phyloP scores from a whole-genome alignment of 2,888 invertebrate species.

The Icerya purchasi region DNA sequence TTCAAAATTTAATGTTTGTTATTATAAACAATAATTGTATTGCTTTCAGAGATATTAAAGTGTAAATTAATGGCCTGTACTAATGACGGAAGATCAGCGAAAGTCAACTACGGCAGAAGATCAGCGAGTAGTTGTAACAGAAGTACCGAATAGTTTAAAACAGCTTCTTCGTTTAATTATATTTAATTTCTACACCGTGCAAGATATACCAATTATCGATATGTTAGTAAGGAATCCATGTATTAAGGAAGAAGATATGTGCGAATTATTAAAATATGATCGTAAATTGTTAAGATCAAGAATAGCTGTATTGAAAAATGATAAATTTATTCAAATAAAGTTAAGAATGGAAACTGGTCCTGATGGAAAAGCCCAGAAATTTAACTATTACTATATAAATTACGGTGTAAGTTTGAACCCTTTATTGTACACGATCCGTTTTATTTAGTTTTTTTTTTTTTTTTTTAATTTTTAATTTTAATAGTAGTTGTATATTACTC shows the following conservation, averaged over 20 bases:
- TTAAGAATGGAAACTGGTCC: slow-evolving; percentile 85
- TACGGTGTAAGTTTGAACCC: slow-evolving; percentile 40
- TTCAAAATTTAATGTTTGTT: no score
- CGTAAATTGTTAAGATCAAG: slow-evolving; percentile 76
- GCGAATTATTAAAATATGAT: slow-evolving; percentile 80
- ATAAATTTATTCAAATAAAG: slow-evolving; percentile 81
- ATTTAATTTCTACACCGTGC: slow-evolving; percentile 78
- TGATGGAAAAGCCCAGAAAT: slow-evolving; percentile 86
- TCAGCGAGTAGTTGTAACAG: no score
- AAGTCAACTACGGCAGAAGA: no score
- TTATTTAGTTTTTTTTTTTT: not conserved
- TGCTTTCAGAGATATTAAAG: no score
- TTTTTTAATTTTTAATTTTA: no score
- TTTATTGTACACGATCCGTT: not conserved
- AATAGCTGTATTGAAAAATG: slow-evolving; percentile 65
- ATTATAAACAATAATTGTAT: no score
- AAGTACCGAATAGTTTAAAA: slow-evolving; percentile 82
- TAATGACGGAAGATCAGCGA: no score
- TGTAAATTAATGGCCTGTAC: no score
- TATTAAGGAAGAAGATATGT: slow-evolving; percentile 78
- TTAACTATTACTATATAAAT: slow-evolving; percentile 93
- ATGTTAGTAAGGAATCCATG: slow-evolving; percentile 90
- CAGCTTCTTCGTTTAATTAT: slow-evolving; percentile 77
- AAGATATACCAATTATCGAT: slow-evolving; percentile 84
- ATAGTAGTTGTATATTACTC: no score